Base-by-base conservation (phyloP, 35 echinoderm and acorn worm species). In the Eucidaris tribuloides region DNA sequence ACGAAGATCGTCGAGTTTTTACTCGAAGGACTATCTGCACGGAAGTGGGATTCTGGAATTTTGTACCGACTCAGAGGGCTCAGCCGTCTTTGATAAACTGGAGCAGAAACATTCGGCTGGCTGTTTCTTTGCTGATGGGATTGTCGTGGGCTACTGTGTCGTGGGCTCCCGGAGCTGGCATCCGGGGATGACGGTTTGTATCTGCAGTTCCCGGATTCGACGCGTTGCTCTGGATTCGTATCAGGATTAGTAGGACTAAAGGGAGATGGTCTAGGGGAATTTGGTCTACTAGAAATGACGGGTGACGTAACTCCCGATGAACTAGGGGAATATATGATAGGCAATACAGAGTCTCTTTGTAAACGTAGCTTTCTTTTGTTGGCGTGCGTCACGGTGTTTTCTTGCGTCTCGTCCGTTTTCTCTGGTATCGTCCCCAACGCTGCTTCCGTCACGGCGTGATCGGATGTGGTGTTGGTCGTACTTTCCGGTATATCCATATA, bases 41-140 rank as follows among this genome's bases (percentile, higher is more conserved):
- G 34, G 68, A 74, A 74, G 22, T 74, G 68, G 9, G 68, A 74
- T 74, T 74, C 68, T 3, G 68, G 68, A 40, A 74, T 74, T 22
- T 74, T 74, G 37, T 42, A 74, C 34, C 68, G 68, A 74, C 37
- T 74, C 0, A 74, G 33, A 25, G 68, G 68, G 40, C 68, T 74
- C 19, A 74, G 68, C 37, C 68, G 14, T 64, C 61, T 64, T n/a
- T 40, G 68, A 40, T 44, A 41, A 9, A 74, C 68, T 1, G 68
- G 68, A 35, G 68, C 68, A 41, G 68, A 74, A 20, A 74, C 68
- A 36, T 74, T 74, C 2, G 44, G 28, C 37, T 74, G 29, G 35
- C 38, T 44, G 25, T 74, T 19, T 20, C 68, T n/a, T n/a, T n/a
- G n/a, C n/a, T n/a, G n/a, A n/a, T n/a, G n/a, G n/a, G n/a, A n/a